Conservation (phyloP, 2,113 vertebrate genomes). For the Thunnus thynnus region DNA sequence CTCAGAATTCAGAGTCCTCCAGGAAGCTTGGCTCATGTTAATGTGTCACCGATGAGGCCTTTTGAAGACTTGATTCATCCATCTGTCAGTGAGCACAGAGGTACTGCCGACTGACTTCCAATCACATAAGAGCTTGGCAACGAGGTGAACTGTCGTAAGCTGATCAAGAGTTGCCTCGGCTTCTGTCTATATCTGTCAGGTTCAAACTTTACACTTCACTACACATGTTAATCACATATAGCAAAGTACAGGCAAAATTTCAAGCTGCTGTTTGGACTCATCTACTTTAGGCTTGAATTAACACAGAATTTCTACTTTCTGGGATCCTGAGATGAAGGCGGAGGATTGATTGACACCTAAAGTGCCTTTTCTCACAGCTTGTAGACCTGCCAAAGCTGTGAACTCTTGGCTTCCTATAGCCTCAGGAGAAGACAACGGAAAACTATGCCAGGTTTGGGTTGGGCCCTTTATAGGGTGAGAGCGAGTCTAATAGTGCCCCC, state of each 20-base stretch:
- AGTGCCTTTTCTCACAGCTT: conserved; percentile 63
- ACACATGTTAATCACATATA: conserved; percentile 69
- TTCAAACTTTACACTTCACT: conserved; percentile 73
- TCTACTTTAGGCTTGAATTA: conserved; percentile 57
- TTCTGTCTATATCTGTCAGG: conserved; percentile 72
- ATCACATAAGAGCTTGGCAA: conserved; percentile 67
- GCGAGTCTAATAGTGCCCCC: conserved; percentile 65
- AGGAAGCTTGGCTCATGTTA: conserved; percentile 71
- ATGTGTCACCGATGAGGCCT: conserved; percentile 74
- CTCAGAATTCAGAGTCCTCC: conserved; percentile 67
- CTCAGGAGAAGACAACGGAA: conserved; percentile 49
- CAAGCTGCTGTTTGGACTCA: conserved; percentile 58
- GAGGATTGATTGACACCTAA: conserved; percentile 66
- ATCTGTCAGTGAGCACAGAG: conserved; percentile 63
- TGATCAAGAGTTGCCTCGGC: conserved; percentile 71
- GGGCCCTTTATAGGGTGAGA: conserved; percentile 17
- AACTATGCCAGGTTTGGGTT: conserved; percentile 44
- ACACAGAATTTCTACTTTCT: conserved; percentile 53
- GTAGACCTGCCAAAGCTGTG: conserved; percentile 43
- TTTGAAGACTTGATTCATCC: conserved; percentile 73
- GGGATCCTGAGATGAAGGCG: conserved; percentile 45
- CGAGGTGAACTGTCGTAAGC: conserved; percentile 65
- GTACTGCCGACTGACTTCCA: conserved; percentile 61
- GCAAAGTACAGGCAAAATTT: conserved; percentile 58
- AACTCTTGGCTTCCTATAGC: conserved; percentile 49